These are phyloP conservation scores for Pachymerium ferrugineum DNA, from an alignment of 2,888 invertebrate genomes.

Conservation along the genomic window DNA sequence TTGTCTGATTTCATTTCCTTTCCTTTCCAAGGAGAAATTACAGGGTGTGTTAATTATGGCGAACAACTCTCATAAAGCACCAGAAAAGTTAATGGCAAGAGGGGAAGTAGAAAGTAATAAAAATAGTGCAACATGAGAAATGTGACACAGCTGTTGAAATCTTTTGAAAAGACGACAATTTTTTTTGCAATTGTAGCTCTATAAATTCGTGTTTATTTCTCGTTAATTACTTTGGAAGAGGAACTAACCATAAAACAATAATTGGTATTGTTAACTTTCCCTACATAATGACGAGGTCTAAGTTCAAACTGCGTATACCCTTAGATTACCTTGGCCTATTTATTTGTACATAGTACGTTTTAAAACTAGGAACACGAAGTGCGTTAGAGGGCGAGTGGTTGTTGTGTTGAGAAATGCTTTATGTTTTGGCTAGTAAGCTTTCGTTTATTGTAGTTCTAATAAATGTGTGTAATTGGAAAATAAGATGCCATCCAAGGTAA, in stretches of 20 bases:
- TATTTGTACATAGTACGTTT: neutral
- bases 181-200: no score
- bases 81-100: neutral
- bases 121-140: neutral
- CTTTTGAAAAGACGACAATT: no score
- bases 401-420: no score
- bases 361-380: no score
- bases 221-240: no score
- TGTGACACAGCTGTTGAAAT: neutral
- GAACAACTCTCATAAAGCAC: neutral
- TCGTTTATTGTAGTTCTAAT: no score
- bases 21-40: neutral
- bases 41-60: neutral
- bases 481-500: neutral
- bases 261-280: neutral
- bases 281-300: neutral
- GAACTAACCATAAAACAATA: no score
- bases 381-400: no score
- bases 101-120: neutral
- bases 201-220: no score
- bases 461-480: no score
- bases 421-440: no score
- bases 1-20: conserved; percentile 5
- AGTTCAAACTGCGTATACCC: neutral
- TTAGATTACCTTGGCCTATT: neutral